A percentile compares a stretch with the other conserved stretches of the same genome.
Conservation (phyloP, 1,140 invertebrate genomes). For the Holcopasites calliopsidis region DNA sequence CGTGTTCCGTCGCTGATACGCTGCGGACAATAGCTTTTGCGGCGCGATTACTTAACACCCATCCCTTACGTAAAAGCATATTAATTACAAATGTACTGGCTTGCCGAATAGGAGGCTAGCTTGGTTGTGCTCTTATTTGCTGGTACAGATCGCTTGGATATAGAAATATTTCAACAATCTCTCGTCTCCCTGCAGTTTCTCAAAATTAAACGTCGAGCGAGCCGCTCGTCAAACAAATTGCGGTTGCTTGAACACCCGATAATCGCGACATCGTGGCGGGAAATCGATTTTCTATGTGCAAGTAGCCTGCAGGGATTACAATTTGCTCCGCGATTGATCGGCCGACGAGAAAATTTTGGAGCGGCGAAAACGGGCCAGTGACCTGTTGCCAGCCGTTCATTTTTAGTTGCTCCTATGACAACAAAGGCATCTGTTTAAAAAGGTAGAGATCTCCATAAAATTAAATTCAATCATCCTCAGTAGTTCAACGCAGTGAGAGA, state of each 20-base stretch:
- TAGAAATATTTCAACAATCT: too few relatives aligned
- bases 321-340: neutral
- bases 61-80: neutral
- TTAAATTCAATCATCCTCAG: neutral
- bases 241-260: neutral
- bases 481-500: too few relatives aligned
- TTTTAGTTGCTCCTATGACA: neutral
- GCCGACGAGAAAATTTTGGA: slow-evolving; percentile 4
- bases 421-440: neutral
- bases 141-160: neutral
- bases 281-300: neutral
- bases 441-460: too few relatives aligned
- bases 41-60: slow-evolving; percentile 1
- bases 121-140: neutral
- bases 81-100: neutral
- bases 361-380: neutral
- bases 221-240: neutral
- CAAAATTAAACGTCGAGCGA: too few relatives aligned
- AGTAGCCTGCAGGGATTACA: neutral
- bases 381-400: neutral
- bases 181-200: too few relatives aligned
- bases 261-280: neutral
- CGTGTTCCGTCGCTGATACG: neutral
- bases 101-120: neutral
- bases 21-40: neutral